phyloP scores from a whole-genome alignment of 2,888 invertebrate species.

The Cataglyphis albicans region DNA sequence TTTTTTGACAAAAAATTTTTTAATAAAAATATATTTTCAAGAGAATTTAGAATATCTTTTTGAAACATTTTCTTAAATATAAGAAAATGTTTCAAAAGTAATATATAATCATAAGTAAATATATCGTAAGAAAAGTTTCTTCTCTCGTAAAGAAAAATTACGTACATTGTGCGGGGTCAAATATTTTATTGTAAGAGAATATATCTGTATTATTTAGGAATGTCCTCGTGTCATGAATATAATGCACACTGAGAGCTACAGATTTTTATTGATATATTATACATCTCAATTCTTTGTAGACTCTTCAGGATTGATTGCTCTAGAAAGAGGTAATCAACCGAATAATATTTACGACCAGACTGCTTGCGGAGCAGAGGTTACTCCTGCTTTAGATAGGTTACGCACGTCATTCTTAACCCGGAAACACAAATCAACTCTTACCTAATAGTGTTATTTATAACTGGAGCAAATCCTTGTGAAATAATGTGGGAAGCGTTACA shows the following conservation, averaged over 20 bases:
- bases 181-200: background rate
- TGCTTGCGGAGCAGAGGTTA: background rate
- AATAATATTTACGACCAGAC: background rate
- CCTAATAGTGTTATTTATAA: background rate
- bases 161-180: background rate
- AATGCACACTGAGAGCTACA: background rate
- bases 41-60: background rate
- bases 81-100: too few relatives aligned
- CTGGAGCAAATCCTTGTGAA: background rate
- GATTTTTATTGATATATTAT: background rate
- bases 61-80: background rate
- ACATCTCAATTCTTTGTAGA: background rate
- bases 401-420: background rate
- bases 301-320: background rate
- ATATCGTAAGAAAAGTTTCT: background rate
- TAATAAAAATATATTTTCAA: too few relatives aligned
- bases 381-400: background rate
- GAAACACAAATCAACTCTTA: background rate
- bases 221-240: background rate
- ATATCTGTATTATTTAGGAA: background rate
- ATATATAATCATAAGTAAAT: too few relatives aligned
- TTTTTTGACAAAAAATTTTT: too few relatives aligned
- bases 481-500: background rate
- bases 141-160: background rate
- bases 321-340: background rate